phyloP scores from a whole-genome alignment of 1,140 invertebrate genomes.

The Drosophila simulans region DNA sequence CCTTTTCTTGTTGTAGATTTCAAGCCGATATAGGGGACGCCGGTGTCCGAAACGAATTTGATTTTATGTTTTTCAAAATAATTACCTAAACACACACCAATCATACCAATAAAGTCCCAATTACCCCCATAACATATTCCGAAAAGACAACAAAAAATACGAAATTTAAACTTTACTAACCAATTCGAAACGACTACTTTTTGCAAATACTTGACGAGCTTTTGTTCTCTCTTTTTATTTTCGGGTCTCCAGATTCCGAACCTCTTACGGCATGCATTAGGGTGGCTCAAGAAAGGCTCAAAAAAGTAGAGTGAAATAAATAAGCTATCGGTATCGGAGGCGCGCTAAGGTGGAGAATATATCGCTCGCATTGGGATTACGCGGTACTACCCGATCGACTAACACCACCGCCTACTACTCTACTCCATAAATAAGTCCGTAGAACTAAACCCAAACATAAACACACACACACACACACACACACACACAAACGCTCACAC shows the following conservation, averaged over 20 bases:
- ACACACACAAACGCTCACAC: background rate
- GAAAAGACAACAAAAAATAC: background rate
- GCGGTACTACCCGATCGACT: constrained; percentile 25
- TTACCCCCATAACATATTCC: constrained; percentile 6
- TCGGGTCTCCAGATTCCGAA: constrained; percentile 36
- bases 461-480: constrained; percentile 8
- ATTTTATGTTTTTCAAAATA: constrained; percentile 73
- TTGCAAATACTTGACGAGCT: constrained; percentile 35
- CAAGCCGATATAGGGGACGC: background rate
- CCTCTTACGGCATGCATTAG: constrained; percentile 35
- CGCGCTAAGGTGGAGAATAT: constrained; percentile 30
- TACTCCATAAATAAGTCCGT: constrained; percentile 19
- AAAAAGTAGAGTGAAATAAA: constrained; percentile 4
- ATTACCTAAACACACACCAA: constrained; percentile 2
- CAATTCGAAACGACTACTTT: constrained; percentile 16
- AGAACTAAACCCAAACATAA: constrained; percentile 28
- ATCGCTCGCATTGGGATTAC: constrained; percentile 15
- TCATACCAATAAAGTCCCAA: constrained; percentile 2
- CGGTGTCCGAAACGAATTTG: constrained; percentile 15
- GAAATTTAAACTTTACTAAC: constrained; percentile 25
- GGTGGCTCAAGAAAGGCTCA: constrained; percentile 17
- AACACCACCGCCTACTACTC: constrained; percentile 17
- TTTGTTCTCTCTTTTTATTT: constrained; percentile 37
- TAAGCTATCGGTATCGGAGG: constrained; percentile 26
- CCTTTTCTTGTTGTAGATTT: background rate